A percentile compares a stretch with the other conserved stretches of the same genome.
Evolutionary conservation across 2,888 invertebrate species (phyloP).

Genomic region (Ptilodon capucinus): DNA sequence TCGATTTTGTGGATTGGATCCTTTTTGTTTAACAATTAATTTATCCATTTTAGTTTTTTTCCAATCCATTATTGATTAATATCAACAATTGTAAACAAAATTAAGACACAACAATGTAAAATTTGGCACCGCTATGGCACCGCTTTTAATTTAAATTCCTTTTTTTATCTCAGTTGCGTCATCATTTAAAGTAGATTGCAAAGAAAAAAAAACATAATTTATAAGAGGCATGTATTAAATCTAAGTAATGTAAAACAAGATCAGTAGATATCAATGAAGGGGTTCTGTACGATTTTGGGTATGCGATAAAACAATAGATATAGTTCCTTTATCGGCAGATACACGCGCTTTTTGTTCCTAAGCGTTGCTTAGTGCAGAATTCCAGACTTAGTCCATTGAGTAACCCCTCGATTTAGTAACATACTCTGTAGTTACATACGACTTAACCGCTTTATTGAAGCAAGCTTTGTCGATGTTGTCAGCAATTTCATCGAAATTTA

Average conservation of each 20-base stretch:
- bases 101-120: slow-evolving; percentile 61
- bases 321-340: not conserved
- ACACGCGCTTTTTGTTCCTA: slow-evolving; percentile 4
- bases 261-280: not conserved
- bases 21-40: too few relatives aligned
- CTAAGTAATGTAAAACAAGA: not conserved
- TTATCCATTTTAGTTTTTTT: too few relatives aligned
- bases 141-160: slow-evolving; percentile 57
- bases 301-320: not conserved
- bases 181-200: slow-evolving; percentile 50
- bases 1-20: too few relatives aligned
- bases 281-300: not conserved
- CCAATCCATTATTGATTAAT: too few relatives aligned
- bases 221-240: slow-evolving; percentile 28
- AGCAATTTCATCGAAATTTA: slow-evolving; percentile 1
- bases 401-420: slow-evolving; percentile 13
- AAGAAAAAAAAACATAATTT: slow-evolving; percentile 29
- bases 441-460: slow-evolving; percentile 62
- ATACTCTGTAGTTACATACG: slow-evolving; percentile 27
- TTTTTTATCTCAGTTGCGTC: slow-evolving; percentile 64
- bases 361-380: slow-evolving; percentile 24
- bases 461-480: slow-evolving; percentile 72
- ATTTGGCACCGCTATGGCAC: slow-evolving; percentile 70
- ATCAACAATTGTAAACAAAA: too few relatives aligned
- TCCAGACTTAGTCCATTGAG: slow-evolving; percentile 7